Percentiles rank a stretch among this genome's conserved stretches.
Evolutionary conservation across 2,113 vertebrate species (phyloP).

Genomic region (Fregata magnificens): DNA sequence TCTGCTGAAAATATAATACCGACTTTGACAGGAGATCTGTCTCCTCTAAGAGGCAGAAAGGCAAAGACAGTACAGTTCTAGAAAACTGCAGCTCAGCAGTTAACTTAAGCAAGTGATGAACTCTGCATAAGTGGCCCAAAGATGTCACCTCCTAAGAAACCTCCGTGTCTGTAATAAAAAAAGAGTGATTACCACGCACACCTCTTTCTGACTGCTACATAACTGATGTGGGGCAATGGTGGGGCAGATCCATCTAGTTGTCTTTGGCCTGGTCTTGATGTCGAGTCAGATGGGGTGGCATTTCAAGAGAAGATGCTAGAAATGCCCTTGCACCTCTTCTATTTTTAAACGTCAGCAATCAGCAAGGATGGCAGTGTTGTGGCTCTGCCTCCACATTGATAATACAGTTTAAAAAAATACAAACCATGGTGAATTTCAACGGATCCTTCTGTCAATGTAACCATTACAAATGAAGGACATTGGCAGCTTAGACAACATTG

Average conservation of each 20-base stretch:
- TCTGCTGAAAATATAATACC: neutral
- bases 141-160: neutral
- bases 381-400: neutral
- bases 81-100: slow-evolving; percentile 26
- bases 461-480: neutral
- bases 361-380: neutral
- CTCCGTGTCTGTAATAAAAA: neutral
- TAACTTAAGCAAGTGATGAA: neutral
- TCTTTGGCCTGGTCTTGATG: neutral
- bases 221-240: rapidly evolving
- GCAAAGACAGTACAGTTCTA: neutral
- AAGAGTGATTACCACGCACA: neutral
- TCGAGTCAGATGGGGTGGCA: rapidly evolving
- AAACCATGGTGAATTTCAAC: neutral
- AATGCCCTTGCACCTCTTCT: neutral
- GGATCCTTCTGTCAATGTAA: neutral
- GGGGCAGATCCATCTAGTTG: neutral
- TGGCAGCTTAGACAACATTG: neutral
- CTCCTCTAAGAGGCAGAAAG: neutral
- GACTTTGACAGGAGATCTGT: slow-evolving; percentile 31
- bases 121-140: neutral
- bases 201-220: neutral
- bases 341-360: neutral
- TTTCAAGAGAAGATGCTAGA: neutral
- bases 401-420: neutral